These are phyloP conservation scores for Bombylius discolor DNA, from an alignment of 2,888 invertebrate genomes.

Conservation along the genomic window DNA sequence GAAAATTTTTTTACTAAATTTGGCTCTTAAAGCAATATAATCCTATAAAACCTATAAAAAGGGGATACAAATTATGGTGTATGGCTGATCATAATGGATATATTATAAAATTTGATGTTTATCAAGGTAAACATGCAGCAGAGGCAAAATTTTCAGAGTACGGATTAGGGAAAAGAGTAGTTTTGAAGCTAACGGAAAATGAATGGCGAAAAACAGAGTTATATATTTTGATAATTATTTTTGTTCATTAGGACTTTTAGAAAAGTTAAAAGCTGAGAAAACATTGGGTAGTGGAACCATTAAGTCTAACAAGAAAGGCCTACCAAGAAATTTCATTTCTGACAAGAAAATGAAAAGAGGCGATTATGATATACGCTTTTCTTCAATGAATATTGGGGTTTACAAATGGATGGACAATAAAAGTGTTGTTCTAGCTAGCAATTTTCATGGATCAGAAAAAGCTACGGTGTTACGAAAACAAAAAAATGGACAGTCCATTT, in stretches of 20 bases:
- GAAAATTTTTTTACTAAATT: too few relatives aligned
- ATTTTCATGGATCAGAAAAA: not conserved
- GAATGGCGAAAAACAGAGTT: not conserved
- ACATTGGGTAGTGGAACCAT: slow-evolving; percentile 1
- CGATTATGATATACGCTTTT: not conserved
- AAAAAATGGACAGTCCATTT: slow-evolving; percentile 1
- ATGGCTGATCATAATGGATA: not conserved
- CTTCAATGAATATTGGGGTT: not conserved
- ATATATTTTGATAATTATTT: slow-evolving; percentile 6
- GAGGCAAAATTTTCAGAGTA: not conserved
- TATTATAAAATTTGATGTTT: not conserved
- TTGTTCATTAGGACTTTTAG: not conserved
- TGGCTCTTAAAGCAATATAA: slow-evolving; percentile 4
- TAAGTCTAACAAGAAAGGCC: not conserved
- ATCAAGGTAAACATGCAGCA: not conserved
- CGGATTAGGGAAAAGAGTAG: not conserved
- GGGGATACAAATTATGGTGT: slow-evolving; percentile 3
- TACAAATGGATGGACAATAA: not conserved
- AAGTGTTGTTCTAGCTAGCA: not conserved
- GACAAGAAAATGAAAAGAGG: not conserved
- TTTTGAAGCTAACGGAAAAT: not conserved
- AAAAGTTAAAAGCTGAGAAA: not conserved
- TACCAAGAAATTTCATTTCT: not conserved
- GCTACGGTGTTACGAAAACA: not conserved
- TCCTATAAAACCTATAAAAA: slow-evolving; percentile 7